Conservation (phyloP, 2,113 vertebrate species). For the Pyxicephalus adspersus region DNA sequence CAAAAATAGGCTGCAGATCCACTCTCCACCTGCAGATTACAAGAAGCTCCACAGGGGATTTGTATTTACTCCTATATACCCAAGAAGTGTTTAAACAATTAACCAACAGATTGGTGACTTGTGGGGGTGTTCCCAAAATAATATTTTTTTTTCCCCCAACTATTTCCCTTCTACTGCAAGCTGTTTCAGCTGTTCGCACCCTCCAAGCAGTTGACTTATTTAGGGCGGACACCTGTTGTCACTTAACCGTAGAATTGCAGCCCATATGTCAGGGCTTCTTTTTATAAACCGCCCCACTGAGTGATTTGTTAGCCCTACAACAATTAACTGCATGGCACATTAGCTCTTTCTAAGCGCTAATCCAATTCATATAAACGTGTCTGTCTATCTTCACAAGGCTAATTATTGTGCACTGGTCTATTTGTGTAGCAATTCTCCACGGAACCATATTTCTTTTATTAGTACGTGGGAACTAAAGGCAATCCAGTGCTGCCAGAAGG, state of each 20-base stretch:
- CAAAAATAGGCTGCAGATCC: too few relatives aligned
- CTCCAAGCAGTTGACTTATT: neutral
- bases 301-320: constrained; percentile 6
- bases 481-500: too few relatives aligned
- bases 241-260: neutral
- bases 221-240: constrained; percentile 31
- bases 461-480: too few relatives aligned
- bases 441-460: too few relatives aligned
- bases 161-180: neutral
- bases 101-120: too few relatives aligned
- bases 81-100: too few relatives aligned
- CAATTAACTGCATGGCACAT: neutral
- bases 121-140: neutral
- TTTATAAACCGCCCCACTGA: constrained; percentile 10
- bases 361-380: neutral
- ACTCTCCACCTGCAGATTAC: too few relatives aligned
- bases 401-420: neutral
- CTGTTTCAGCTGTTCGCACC: constrained; percentile 13
- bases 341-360: neutral
- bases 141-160: neutral
- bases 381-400: neutral
- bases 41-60: too few relatives aligned
- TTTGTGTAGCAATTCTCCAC: too few relatives aligned
- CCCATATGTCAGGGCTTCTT: neutral
- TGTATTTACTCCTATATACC: too few relatives aligned